Conservation (phyloP, 1,140 invertebrate species). For the Anoplophora glabripennis region DNA sequence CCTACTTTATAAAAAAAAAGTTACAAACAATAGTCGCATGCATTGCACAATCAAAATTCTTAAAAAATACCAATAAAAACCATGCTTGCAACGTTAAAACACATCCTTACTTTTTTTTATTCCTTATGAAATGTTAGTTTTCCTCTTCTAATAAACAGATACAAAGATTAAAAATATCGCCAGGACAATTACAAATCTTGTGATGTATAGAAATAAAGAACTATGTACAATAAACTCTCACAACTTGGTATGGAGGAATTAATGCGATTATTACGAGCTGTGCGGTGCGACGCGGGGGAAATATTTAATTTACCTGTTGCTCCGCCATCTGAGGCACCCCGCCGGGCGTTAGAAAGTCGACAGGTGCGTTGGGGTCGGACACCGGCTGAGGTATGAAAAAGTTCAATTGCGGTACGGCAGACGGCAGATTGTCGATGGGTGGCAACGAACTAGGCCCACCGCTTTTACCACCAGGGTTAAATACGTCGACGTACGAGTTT, state of each 20-base stretch:
- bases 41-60: conserved; percentile 11
- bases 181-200: neutral
- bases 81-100: neutral
- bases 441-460: conserved; percentile 50
- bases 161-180: neutral
- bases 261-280: neutral
- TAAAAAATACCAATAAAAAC: conserved; percentile 4
- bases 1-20: conserved; percentile 7
- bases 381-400: conserved; percentile 57
- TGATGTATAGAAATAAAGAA: neutral
- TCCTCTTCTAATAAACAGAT: conserved; percentile 11
- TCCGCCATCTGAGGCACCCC: conserved; percentile 26
- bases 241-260: neutral
- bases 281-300: neutral
- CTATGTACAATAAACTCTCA: neutral
- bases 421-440: conserved; percentile 40
- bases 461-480: conserved; percentile 65
- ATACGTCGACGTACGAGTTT: conserved; percentile 82
- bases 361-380: conserved; percentile 55
- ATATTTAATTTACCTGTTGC: conserved; percentile 21
- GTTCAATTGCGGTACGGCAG: conserved; percentile 49
- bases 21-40: conserved; percentile 8
- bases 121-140: conserved; percentile 14
- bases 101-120: conserved; percentile 9
- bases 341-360: conserved; percentile 56